Evolutionary conservation across 2,888 invertebrate genomes (phyloP), one percentile per base, ranked within the genome.

Genomic region (Cynaeus angustus): DNA sequence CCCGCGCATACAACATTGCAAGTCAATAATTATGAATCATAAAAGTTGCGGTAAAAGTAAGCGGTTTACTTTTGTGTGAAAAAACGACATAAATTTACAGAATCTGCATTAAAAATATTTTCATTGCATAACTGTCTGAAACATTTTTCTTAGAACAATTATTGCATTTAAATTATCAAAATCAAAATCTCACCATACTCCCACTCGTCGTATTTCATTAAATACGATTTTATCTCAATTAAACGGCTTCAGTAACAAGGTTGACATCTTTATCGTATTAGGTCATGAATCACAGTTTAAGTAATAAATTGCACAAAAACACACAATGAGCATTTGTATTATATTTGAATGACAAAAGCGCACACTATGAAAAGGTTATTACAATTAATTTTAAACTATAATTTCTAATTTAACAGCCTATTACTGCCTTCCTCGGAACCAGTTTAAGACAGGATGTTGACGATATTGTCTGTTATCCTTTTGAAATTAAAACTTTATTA

Each of bases 291-390:
- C 43, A 43, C 16, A 10, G 16, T 33, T 8, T n/a, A 38, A 21
- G 43, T 43, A 21, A 21, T 21, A 21, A 21, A 21, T 21, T 21
- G 43, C 43, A n/a, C n/a, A 10, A 43, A 43, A 43, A 9, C 43
- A 43, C 12, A 21, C 21, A 9, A 43, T 43, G 12, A n/a, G 10
- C 21, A 21, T 1, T 21, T 21, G 21, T 21, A 4, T 21, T 21
- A 21, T 10, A 59, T 59, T 68, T 68, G 64, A 56, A 68, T 68
- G 56, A 68, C 64, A 68, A 68, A 68, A 56, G 68, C 12, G 13
- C 37, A 9, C 12, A 37, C 59, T 13, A 50, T 59, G 26, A 55
- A 68, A 45, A 45, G 64, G 13, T 33, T 45, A 62, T 62, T 68
- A 68, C 53, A 53, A 43, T 68, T 68, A 61, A 68, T 62, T 52